These are phyloP conservation scores for Onychomys torridus DNA, from an alignment of 2,797 vertebrate genomes.

Conservation along the genomic window DNA sequence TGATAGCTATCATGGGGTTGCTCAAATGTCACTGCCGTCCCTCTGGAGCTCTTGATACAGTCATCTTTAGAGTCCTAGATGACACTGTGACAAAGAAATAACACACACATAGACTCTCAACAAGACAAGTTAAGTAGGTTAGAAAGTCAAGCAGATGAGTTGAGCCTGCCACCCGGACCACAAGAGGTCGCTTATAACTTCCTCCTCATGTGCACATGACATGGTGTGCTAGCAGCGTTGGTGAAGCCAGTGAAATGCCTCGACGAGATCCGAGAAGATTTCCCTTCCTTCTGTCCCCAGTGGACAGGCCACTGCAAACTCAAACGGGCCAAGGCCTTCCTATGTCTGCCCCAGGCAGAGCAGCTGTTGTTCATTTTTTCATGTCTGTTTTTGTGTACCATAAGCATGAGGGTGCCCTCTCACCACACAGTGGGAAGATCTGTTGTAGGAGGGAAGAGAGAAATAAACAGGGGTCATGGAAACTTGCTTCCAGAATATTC, in stretches of 20 bases:
- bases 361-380: not conserved
- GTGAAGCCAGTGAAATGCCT: not conserved
- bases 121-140: not conserved
- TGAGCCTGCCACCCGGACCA: not conserved
- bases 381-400: conserved; percentile 47
- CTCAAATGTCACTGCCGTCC: not conserved
- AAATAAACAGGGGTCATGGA: conserved; percentile 21
- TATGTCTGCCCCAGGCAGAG: conserved; percentile 68
- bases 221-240: not conserved
- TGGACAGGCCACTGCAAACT: conserved; percentile 17
- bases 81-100: not conserved
- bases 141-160: not conserved
- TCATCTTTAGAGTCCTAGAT: not conserved
- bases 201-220: not conserved
- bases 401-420: not conserved
- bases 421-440: not conserved
- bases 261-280: conserved; percentile 7
- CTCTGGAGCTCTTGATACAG: not conserved
- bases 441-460: not conserved
- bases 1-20: not conserved
- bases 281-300: conserved; percentile 42
- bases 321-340: conserved; percentile 32
- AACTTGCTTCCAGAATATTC: conserved; percentile 47
- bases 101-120: not conserved
- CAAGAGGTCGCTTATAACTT: not conserved